Percentiles rank a stretch among this genome's conserved stretches.
phyloP scores from a whole-genome alignment of 2,113 vertebrate genomes.

The Chloropsis hardwickii region DNA sequence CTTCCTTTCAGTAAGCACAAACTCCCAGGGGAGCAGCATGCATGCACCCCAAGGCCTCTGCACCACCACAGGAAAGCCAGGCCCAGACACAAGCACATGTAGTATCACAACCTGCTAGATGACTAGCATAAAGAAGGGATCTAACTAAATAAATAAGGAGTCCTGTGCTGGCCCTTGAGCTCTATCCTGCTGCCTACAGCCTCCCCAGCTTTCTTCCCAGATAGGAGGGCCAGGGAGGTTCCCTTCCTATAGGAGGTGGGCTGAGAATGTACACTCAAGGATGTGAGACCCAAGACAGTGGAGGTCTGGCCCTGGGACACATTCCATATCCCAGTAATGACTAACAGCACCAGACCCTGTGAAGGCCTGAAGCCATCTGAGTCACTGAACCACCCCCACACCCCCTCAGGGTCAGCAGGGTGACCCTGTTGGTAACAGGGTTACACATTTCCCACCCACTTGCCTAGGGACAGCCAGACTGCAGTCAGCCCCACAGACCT shows the following conservation, averaged over 20 bases:
- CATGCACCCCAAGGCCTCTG: not conserved
- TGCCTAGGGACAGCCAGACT: not conserved
- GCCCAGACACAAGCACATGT: not conserved
- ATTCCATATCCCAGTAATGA: not conserved
- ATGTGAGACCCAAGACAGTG: not conserved
- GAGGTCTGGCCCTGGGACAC: not conserved
- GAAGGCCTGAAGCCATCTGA: not conserved
- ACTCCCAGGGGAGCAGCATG: not conserved
- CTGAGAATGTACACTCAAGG: not conserved
- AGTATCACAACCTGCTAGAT: not conserved
- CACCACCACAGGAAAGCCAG: not conserved
- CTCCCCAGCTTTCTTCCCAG: not conserved
- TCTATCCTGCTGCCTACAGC: not conserved
- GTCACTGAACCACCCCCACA: not conserved
- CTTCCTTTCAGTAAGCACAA: not conserved
- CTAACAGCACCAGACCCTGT: not conserved
- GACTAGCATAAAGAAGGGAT: not conserved
- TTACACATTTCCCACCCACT: not conserved
- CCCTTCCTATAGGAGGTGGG: not conserved
- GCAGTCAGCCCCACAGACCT: not conserved
- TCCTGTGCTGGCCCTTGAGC: slow-evolving; percentile 19
- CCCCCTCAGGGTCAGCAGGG: not conserved
- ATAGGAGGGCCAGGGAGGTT: not conserved
- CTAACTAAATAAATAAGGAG: slow-evolving; percentile 29
- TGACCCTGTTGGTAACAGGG: no score